Evolutionary conservation across 2,797 vertebrate species (phyloP).

Genomic region (Falco berigora): DNA sequence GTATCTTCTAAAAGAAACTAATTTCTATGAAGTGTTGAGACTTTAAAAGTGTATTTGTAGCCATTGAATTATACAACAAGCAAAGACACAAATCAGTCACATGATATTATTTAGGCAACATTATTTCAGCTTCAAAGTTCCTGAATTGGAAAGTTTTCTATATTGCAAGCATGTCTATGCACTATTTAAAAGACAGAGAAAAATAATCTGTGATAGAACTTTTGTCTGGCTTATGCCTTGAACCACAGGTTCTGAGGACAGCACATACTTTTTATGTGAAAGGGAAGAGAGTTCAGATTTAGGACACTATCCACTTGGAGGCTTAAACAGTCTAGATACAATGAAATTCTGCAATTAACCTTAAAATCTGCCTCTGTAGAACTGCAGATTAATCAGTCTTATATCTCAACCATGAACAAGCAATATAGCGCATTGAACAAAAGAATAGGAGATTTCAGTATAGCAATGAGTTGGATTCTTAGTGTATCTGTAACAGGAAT

Average conservation of each 20-base stretch:
- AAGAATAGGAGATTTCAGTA: background rate
- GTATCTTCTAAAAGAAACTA: background rate
- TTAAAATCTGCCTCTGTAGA: conserved; percentile 20
- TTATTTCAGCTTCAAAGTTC: background rate
- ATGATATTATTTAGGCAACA: background rate
- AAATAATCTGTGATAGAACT: background rate
- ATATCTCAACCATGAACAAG: background rate
- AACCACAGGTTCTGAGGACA: background rate
- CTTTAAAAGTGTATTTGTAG: background rate
- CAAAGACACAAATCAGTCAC: background rate
- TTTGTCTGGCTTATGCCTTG: background rate
- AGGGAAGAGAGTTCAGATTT: background rate
- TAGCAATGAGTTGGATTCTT: background rate
- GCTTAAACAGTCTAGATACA: background rate
- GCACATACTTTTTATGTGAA: background rate
- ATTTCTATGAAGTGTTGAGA: background rate
- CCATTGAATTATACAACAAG: background rate
- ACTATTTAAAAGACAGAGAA: background rate
- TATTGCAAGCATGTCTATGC: background rate
- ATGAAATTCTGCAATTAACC: conserved; percentile 38
- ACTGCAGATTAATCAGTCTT: conserved; percentile 15
- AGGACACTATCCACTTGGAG: background rate
- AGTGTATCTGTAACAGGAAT: background rate
- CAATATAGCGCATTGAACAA: background rate
- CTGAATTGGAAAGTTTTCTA: background rate